phyloP scores from a whole-genome alignment of 30 jellyfish, hydroid and myxozoan species.

The Chrysaora quinquecirrha region DNA sequence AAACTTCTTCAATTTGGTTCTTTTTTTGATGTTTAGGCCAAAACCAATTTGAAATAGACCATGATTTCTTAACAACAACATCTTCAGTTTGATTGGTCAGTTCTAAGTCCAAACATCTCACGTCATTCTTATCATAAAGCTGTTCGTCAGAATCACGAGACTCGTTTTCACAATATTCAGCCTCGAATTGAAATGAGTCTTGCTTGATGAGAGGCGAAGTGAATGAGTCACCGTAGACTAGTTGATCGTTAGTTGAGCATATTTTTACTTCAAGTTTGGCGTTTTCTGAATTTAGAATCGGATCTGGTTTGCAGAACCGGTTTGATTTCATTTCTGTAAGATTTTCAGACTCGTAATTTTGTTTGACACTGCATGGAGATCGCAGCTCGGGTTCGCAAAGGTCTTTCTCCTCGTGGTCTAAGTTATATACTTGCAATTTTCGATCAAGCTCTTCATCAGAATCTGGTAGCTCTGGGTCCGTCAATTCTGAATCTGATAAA shows the following conservation, averaged over 20 bases:
- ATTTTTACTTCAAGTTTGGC: conserved; percentile 51
- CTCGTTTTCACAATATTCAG: too few relatives aligned
- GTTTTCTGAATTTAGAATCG: neutral
- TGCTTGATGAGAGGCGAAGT: conserved; percentile 34
- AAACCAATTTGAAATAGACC: conserved; percentile 69
- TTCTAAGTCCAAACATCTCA: neutral
- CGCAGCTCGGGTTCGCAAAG: too few relatives aligned
- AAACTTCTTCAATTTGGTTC: conserved; percentile 7
- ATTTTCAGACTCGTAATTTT: neutral
- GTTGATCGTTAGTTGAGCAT: conserved; percentile 15
- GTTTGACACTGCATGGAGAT: neutral
- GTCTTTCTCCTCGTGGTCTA: neutral
- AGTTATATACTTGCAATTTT: conserved; percentile 13
- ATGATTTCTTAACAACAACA: conserved; percentile 57
- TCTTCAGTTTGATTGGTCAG: conserved; percentile 16
- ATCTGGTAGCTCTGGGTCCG: too few relatives aligned
- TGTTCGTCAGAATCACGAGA: too few relatives aligned
- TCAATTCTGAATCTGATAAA: too few relatives aligned
- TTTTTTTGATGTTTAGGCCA: conserved; percentile 16
- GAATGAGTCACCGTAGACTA: conserved; percentile 44
- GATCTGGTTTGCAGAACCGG: neutral
- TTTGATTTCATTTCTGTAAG: neutral
- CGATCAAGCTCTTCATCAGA: conserved; percentile 42
- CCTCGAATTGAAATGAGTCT: neutral
- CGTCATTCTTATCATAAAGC: neutral